Base-by-base conservation (phyloP, 2,888 invertebrate genomes). In the Epistrophe eligans region DNA sequence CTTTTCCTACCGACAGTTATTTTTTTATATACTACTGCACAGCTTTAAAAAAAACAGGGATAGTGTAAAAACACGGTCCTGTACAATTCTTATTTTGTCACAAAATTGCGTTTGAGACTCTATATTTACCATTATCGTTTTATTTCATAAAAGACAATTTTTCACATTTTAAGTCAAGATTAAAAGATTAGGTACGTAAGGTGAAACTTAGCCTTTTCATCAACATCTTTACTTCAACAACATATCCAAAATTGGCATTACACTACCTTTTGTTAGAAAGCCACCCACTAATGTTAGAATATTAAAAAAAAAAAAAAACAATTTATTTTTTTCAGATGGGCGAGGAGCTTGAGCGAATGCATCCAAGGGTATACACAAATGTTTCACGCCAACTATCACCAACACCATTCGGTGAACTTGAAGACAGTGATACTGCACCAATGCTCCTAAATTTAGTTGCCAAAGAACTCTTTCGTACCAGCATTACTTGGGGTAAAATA, bases 401-500 rank as follows among this genome's bases (percentile, higher is more conserved):
- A 32, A 93, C 95, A 0, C 95, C 95, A 0, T 94, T 94, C 17
- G 94, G 95, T 35, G 94, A 94, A 92, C 92, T 95, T 24, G 93
- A 92, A 84, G 92, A 93, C 67, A 92, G 93, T 79, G 93, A 93
- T 87, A 93, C 93, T 84, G 93, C 93, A 17, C 94, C 94, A 5
- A 93, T 93, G 89, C 91, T 94, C 74, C 93, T 96, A 57, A 94
- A 96, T 81, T 95, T 96, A 55, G 95, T 97, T 52, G 96, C 96
- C 35, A 94, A 96, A 81, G 95, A 96, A 88, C 93, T 97, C 83
- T 95, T 96, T 88, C 95, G 95, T 89, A 90, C 90, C 55, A 96
- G 95, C 90, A 95, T 96, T 89, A 96, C 95, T 0, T 97, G 97
- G 97, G 95, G 96, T 73, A 97, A 97, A 94, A 94, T 95, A 80